These are phyloP conservation scores for Nymphalis polychloros DNA, from an alignment of 2,888 invertebrate species.

Conservation along the genomic window DNA sequence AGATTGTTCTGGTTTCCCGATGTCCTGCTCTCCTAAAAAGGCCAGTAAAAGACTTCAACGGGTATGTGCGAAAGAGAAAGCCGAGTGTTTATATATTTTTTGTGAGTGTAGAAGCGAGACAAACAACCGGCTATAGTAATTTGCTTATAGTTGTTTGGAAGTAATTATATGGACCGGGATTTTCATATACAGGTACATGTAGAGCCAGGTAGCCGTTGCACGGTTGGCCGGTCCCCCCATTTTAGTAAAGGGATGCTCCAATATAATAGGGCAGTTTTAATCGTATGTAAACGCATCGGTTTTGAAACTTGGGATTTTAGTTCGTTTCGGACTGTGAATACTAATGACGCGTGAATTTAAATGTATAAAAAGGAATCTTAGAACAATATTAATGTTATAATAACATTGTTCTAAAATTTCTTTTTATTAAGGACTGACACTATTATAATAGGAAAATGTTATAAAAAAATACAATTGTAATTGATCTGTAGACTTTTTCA, in stretches of 20 bases:
- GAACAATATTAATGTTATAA: too few relatives aligned
- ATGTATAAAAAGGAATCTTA: slow-evolving; percentile 35
- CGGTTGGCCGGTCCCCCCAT: slow-evolving; percentile 76
- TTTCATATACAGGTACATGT: slow-evolving; percentile 65
- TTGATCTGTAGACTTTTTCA: too few relatives aligned
- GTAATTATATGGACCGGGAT: slow-evolving; percentile 70
- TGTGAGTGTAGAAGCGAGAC: slow-evolving; percentile 63
- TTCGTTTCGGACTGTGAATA: slow-evolving; percentile 65
- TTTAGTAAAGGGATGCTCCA: slow-evolving; percentile 66
- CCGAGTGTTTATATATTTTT: slow-evolving; percentile 44
- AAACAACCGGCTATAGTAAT: slow-evolving; percentile 54
- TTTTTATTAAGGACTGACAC: neutral
- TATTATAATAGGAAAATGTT: too few relatives aligned
- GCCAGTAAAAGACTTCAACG: slow-evolving; percentile 78
- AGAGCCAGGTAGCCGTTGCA: slow-evolving; percentile 68
- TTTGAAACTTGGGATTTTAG: slow-evolving; percentile 59
- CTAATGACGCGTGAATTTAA: slow-evolving; percentile 72
- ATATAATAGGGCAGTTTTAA: slow-evolving; percentile 58
- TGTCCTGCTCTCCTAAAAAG: slow-evolving; percentile 54
- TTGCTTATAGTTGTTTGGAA: slow-evolving; percentile 64
- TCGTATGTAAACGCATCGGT: slow-evolving; percentile 52
- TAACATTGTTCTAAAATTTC: slow-evolving; percentile 20
- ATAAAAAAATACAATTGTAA: too few relatives aligned
- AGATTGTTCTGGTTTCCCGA: slow-evolving; percentile 43
- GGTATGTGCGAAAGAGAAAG: slow-evolving; percentile 55